A percentile compares a stretch with the other conserved stretches of the same genome.
Evolutionary conservation across 2,888 invertebrate genomes (phyloP).

Genomic region (Nysson spinosus): DNA sequence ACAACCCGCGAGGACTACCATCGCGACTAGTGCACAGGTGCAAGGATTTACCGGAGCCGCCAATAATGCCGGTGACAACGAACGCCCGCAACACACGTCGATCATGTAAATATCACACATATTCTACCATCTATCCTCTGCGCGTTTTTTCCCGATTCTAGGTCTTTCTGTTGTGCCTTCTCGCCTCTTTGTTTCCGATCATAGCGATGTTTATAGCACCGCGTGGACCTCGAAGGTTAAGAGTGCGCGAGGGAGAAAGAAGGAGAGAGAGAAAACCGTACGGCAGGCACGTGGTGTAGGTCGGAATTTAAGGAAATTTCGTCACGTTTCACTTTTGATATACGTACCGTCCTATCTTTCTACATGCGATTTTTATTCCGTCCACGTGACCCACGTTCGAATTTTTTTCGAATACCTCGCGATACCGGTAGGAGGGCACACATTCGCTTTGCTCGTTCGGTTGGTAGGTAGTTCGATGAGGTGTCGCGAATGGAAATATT

Average conservation of each 20-base stretch:
- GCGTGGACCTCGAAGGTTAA: no score
- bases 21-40: conserved; percentile 61
- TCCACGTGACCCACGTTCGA: conserved; percentile 19
- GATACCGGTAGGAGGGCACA: not conserved
- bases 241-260: no score
- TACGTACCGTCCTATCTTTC: not conserved
- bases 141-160: no score
- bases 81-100: conserved; percentile 72
- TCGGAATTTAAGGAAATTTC: not conserved
- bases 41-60: conserved; percentile 59
- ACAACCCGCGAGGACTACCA: conserved; percentile 61
- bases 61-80: conserved; percentile 51
- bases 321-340: not conserved
- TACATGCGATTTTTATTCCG: conserved; percentile 4
- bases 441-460: no score
- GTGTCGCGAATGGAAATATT: conserved; percentile 15
- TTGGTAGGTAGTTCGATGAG: no score
- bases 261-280: no score
- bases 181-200: not conserved
- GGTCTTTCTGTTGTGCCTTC: not conserved
- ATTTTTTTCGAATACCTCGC: not conserved
- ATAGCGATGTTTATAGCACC: not conserved
- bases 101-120: conserved; percentile 76
- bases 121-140: no score
- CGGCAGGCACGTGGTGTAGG: not conserved